A percentile compares a stretch with the other conserved stretches of the same genome.
Conservation (phyloP, 2,888 invertebrate genomes). For the Ariolimax columbianus region DNA sequence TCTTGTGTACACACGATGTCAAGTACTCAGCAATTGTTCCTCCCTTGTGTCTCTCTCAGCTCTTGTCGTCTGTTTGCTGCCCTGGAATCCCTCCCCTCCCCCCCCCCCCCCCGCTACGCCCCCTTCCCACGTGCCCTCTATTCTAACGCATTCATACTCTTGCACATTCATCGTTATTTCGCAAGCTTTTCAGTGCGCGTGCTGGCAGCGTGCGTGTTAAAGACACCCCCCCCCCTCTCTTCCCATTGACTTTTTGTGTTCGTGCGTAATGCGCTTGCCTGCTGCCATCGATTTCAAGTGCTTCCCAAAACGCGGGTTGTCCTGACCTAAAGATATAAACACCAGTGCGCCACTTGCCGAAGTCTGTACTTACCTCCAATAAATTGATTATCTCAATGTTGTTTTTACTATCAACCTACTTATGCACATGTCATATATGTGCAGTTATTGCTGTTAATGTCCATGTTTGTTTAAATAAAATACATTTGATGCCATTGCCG, state of each 20-base stretch:
- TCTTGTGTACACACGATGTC: too few relatives aligned
- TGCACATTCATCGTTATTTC: background rate
- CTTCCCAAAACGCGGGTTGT: background rate
- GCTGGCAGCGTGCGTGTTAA: background rate
- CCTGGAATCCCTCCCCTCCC: too few relatives aligned
- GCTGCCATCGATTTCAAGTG: conserved; percentile 12
- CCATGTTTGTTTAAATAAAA: background rate
- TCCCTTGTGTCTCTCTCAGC: too few relatives aligned
- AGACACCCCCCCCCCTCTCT: too few relatives aligned
- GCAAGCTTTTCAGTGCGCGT: background rate
- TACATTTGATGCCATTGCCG: background rate
- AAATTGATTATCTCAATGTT: background rate
- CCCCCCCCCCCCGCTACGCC: too few relatives aligned
- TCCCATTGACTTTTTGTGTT: background rate
- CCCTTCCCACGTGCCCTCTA: too few relatives aligned
- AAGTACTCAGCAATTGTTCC: too few relatives aligned
- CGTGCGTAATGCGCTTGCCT: background rate
- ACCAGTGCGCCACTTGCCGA: background rate
- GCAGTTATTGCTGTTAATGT: background rate
- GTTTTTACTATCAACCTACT: background rate
- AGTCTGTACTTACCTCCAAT: background rate
- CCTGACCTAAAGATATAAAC: background rate
- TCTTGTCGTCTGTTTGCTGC: too few relatives aligned
- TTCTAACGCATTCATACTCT: background rate
- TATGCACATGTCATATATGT: background rate